These are phyloP conservation scores for Tragelaphus strepsiceros DNA, from an alignment of 2,113 vertebrate species.

Conservation along the genomic window DNA sequence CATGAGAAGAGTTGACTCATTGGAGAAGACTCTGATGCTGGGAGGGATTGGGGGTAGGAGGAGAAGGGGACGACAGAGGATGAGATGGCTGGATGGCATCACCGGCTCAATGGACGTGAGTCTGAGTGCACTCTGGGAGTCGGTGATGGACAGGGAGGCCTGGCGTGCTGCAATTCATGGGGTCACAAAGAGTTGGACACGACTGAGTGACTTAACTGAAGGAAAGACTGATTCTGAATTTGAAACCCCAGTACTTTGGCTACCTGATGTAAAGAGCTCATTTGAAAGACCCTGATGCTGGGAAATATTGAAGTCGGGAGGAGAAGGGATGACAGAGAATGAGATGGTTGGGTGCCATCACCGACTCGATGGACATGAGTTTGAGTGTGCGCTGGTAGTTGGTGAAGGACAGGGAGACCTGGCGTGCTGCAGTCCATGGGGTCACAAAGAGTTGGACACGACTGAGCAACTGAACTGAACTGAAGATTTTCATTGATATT, in stretches of 20 bases:
- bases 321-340: background rate
- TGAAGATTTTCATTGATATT: background rate
- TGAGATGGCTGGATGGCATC: too few species aligned
- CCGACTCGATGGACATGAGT: background rate
- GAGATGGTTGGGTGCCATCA: background rate
- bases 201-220: too few species aligned
- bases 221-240: background rate
- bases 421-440: background rate
- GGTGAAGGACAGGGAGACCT: background rate
- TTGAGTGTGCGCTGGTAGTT: accelerated
- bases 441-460: accelerated
- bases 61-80: too few species aligned
- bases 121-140: too few species aligned
- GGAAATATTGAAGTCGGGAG: background rate
- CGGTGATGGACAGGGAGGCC: too few species aligned
- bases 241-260: background rate
- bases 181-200: too few species aligned
- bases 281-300: background rate
- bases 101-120: too few species aligned
- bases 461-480: background rate
- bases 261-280: background rate
- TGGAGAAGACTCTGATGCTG: too few species aligned
- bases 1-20: too few species aligned
- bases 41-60: too few species aligned
- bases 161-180: too few species aligned